Evolutionary conservation across 1,140 invertebrate genomes (phyloP).

Genomic region (Cylas formicarius): DNA sequence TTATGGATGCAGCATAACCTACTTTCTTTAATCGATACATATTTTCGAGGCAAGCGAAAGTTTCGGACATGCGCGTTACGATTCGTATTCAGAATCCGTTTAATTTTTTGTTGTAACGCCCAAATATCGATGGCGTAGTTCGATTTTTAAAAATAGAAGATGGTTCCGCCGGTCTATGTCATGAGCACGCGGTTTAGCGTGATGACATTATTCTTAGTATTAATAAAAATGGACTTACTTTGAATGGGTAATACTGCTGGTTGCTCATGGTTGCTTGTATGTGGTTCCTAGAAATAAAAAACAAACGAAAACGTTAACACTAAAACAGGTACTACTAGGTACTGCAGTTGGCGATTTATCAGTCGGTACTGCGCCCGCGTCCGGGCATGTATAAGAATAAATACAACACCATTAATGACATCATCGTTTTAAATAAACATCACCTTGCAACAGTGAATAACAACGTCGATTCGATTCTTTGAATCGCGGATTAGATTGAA

Average conservation of each 20-base stretch:
- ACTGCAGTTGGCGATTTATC: constrained; percentile 12
- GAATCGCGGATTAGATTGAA: too few species aligned
- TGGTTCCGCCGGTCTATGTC: too few species aligned
- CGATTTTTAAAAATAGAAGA: too few species aligned
- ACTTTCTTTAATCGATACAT: too few species aligned
- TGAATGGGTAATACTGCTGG: constrained; percentile 41
- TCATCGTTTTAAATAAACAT: constrained; percentile 25
- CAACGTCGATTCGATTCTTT: constrained; percentile 13
- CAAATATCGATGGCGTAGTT: too few species aligned
- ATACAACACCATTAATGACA: constrained; percentile 24
- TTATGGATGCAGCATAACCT: too few species aligned
- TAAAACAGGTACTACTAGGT: constrained; percentile 12
- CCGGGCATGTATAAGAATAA: constrained; percentile 10
- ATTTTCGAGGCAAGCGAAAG: too few species aligned
- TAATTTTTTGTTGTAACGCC: too few species aligned
- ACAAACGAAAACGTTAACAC: constrained; percentile 16
- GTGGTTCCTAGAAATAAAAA: constrained; percentile 23
- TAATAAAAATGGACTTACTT: constrained; percentile 30
- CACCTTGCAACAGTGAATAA: constrained; percentile 20
- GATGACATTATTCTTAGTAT: too few species aligned
- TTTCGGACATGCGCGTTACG: too few species aligned
- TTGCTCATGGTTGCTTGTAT: constrained; percentile 32
- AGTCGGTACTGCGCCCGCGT: constrained; percentile 10
- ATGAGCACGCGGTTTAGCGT: too few species aligned
- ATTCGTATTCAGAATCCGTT: too few species aligned